Base-by-base conservation (phyloP, 2,113 vertebrate species). In the human (Homo sapiens) region DNA sequence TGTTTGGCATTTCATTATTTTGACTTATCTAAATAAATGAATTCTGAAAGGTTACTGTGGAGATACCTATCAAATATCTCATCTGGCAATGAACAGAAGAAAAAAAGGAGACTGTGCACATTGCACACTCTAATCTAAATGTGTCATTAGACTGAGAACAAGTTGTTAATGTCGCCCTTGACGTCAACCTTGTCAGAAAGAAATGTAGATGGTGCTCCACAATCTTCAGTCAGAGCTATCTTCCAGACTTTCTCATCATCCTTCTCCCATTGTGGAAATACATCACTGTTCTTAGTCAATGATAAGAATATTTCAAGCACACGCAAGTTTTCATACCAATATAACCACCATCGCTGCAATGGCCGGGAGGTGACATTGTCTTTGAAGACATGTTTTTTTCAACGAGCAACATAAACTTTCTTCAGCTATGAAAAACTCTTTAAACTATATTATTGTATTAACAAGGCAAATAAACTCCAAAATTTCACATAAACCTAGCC, bases 1-100 rank as follows among this genome's bases (percentile, higher is more conserved):
- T 4, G 0, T 98, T 98, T 98, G 98, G 97, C 98, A 98, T 98
- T 98, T 98, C 97, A 98, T 98, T 99, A 98, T 98, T 98, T 98
- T 97, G 92, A 61, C 97, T 98, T 96, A 98, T 96, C 95, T 97
- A 98, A 98, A 98, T 98, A 98, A 99, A 99, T 98, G 96, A 98
- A 98, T 98, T 98, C 93, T 98, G 98, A 98, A 99, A 98, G 98
- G 98, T 98, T 98, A 98, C 97, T 94, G 96, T 96, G 94, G 90
- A 96, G 95, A 98, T 98, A 98, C 90, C 64, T 98, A 98, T 98
- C 98, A 98, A 97, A 70, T 27, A 96, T 98, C 97, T 98, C 98
- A 98, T 98, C 97, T 98, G 81, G 85, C 80, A 97, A 97, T 97
- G 97, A 98, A 82, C 40, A 98, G 59, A 95, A 96, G 92, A 92